A percentile compares a stretch with the other conserved stretches of the same genome.
These are phyloP conservation scores for Leuciscus idus DNA, from an alignment of 2,113 vertebrate species.

Conservation along the genomic window DNA sequence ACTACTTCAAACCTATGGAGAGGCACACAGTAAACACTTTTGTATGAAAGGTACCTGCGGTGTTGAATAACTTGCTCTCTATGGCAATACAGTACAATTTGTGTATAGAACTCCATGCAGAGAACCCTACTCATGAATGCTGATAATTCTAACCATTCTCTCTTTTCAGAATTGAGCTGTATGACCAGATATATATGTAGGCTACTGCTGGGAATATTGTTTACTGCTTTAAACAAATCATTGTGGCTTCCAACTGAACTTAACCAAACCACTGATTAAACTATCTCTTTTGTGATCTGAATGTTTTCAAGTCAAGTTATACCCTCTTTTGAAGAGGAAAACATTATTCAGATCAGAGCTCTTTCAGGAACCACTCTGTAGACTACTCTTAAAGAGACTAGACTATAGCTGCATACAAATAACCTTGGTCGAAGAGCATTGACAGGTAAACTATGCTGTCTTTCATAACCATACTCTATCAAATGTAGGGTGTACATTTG, in stretches of 20 bases:
- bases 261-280: conserved; percentile 71
- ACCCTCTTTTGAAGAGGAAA: conserved; percentile 67
- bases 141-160: conserved; percentile 63
- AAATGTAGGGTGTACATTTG: conserved; percentile 56
- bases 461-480: conserved; percentile 64
- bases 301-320: conserved; percentile 68
- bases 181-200: neutral
- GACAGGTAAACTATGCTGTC: conserved; percentile 58
- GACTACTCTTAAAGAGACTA: conserved; percentile 66
- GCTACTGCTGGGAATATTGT: conserved; percentile 64
- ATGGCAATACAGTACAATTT: neutral
- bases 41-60: neutral
- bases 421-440: conserved; percentile 51
- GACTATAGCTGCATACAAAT: conserved; percentile 73
- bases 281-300: conserved; percentile 69
- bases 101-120: conserved; percentile 61
- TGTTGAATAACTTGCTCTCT: conserved; percentile 29
- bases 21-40: conserved; percentile 39
- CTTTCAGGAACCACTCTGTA: conserved; percentile 67
- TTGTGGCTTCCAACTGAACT: conserved; percentile 63
- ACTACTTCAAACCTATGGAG: conserved; percentile 31
- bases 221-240: conserved; percentile 67
- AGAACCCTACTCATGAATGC: conserved; percentile 65
- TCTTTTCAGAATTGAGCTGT: neutral
- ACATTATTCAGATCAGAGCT: conserved; percentile 70